Base-by-base conservation (phyloP, 1,140 invertebrate species). In the Pseudomyrmex pallidus region DNA sequence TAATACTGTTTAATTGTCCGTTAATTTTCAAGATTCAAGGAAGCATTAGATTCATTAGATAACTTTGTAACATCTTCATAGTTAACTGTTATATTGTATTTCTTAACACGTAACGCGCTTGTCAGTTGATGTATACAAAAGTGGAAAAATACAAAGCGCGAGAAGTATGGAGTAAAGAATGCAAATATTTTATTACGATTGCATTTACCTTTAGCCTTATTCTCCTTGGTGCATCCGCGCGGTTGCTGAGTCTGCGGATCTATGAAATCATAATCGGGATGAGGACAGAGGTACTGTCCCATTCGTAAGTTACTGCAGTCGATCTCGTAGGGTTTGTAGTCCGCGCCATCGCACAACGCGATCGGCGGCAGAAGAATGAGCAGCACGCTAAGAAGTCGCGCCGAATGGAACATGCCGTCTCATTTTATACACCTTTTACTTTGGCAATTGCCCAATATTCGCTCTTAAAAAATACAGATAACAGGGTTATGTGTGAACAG, bases 201-300 rank as follows among this genome's bases (percentile, higher is more conserved):
- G 17, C 56, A 7, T 10, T 12, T 95, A 98, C 97, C 96, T 95
- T 96, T 96, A 56, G 97, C 97, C 93, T 95, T 96, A 89, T 97
- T 97, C 90, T 98, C 95, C 91, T 96, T 96, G 13, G 96, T 96
- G 93, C 98, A 99, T 52, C 96, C 97, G 86, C 92, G 94, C 52
- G 97, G 96, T 91, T 99, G 98, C 93, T 99, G 98, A 2, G 98
- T 99, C 91, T 97, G 96, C 4, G 96, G 95, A 94, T 99, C 98
- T 90, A 99, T 98, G 85, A 97, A 96, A 90, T 97, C 95, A 89
- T 95, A 95, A 74, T 94, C 95, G 13, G 97, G 97, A 95, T 98
- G 96, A 15, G 97, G 96, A 94, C 98, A 99, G 83, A 97, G 95
- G 92, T 96, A 98, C 90, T 98, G 98, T 1, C 98, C 98, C 94